These are phyloP conservation scores for Philereme transversata DNA, from an alignment of 2,888 invertebrate genomes.

Conservation along the genomic window DNA sequence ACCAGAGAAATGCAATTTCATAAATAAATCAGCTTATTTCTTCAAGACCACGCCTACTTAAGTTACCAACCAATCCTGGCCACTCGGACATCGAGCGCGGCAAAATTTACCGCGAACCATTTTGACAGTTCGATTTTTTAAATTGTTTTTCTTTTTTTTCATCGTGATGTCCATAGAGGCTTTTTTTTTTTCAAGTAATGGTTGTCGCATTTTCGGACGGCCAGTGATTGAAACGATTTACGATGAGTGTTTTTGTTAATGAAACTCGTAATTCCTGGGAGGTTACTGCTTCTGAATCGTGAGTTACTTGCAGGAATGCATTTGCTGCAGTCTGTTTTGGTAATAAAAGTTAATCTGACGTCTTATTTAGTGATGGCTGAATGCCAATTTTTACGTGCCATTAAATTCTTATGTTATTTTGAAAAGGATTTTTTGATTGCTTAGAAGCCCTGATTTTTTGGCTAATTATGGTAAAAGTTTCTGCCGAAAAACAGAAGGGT, in stretches of 20 bases:
- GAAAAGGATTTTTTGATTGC: background rate
- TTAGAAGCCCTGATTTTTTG: conserved; percentile 4
- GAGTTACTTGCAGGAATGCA: conserved; percentile 31
- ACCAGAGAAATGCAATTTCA: conserved; percentile 71
- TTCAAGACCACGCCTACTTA: conserved; percentile 68
- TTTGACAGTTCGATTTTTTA: conserved; percentile 75
- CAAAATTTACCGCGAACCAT: conserved; percentile 78
- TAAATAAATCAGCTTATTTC: conserved; percentile 75
- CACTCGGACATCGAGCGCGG: conserved; percentile 54
- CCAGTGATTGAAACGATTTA: conserved; percentile 72
- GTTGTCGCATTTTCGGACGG: conserved; percentile 66
- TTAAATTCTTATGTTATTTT: background rate
- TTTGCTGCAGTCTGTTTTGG: conserved; percentile 28
- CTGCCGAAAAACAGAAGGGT: conserved; percentile 7
- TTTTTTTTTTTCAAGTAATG: conserved; percentile 63
- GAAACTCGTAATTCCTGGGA: conserved; percentile 56
- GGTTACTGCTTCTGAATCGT: conserved; percentile 26
- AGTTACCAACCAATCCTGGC: conserved; percentile 60
- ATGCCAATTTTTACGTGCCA: conserved; percentile 4
- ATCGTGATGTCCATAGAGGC: conserved; percentile 53
- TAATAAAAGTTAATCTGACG: conserved; percentile 35
- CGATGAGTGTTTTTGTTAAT: conserved; percentile 72
- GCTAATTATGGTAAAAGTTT: conserved; percentile 22
- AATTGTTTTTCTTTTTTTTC: conserved; percentile 55
- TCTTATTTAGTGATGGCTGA: conserved; percentile 29